Conservation (phyloP, 2,113 vertebrate genomes). For the Corapipo altera region DNA sequence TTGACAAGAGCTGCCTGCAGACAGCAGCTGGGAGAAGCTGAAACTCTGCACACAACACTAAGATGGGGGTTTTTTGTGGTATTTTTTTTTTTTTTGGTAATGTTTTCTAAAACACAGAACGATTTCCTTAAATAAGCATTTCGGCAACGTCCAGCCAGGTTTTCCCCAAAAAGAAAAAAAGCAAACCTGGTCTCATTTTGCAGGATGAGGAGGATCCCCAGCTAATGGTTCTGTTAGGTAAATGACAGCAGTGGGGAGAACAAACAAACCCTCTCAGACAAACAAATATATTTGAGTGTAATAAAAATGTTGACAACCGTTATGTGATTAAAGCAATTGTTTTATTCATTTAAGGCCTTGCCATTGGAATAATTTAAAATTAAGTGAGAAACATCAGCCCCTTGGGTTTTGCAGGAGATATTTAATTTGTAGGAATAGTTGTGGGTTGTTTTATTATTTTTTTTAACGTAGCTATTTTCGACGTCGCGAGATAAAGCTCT, state of each 20-base stretch:
- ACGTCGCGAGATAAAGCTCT: conserved; percentile 31
- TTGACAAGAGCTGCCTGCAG: not conserved
- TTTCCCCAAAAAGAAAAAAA: not conserved
- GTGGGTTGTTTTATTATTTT: not conserved
- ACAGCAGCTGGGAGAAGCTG: not conserved
- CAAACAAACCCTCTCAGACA: conserved; percentile 20
- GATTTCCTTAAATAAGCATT: not conserved
- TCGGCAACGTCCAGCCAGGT: not conserved
- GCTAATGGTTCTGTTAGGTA: not conserved
- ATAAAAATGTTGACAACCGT: conserved; percentile 25
- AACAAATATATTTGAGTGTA: conserved; percentile 14
- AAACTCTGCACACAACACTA: not conserved
- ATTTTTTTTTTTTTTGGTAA: not conserved
- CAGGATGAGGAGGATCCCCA: not conserved
- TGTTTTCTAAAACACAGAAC: not conserved
- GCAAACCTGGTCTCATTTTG: not conserved
- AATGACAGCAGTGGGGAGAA: conserved; percentile 36
- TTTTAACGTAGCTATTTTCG: conserved; percentile 46
- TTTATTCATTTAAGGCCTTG: conserved; percentile 40
- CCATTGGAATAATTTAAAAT: conserved; percentile 42
- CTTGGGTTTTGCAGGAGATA: conserved; percentile 40
- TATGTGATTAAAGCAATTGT: conserved; percentile 44
- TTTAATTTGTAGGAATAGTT: conserved; percentile 57
- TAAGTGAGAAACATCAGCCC: conserved; percentile 49
- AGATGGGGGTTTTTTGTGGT: too few species aligned